Conservation (phyloP, 2,888 invertebrate genomes). For the Drosophila austrosaltans region DNA sequence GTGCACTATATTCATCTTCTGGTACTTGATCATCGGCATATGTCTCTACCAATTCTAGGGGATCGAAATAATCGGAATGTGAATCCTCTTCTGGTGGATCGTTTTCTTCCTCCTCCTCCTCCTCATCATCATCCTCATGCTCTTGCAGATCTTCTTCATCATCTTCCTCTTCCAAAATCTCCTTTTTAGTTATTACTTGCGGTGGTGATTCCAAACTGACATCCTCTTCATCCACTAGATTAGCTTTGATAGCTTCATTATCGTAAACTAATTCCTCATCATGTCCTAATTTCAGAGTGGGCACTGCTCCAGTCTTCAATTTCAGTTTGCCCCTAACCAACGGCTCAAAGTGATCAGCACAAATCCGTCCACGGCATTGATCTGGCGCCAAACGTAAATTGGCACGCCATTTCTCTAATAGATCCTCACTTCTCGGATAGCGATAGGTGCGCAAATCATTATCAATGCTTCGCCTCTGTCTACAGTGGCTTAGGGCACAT, state of each 20-base stretch:
- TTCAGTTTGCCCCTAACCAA: constrained; percentile 73
- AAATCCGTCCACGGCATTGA: constrained; percentile 71
- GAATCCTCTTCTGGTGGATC: constrained; percentile 25
- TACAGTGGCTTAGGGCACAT: constrained; percentile 74
- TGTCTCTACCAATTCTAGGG: constrained; percentile 65
- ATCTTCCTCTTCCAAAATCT: constrained; percentile 46
- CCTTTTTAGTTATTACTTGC: constrained; percentile 24
- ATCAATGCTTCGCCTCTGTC: constrained; percentile 62
- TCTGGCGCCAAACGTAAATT: constrained; percentile 68
- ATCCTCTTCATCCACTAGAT: constrained; percentile 35
- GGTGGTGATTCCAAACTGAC: constrained; percentile 16
- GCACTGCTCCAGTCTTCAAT: constrained; percentile 74
- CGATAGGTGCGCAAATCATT: constrained; percentile 75
- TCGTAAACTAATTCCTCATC: constrained; percentile 64
- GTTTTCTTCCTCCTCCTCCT: constrained; percentile 11
- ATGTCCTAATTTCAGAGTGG: constrained; percentile 76
- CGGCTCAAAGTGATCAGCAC: constrained; percentile 75
- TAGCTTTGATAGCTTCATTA: constrained; percentile 64
- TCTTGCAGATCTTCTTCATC: constrained; percentile 10
- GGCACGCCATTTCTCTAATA: constrained; percentile 75
- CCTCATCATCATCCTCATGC: constrained; percentile 13
- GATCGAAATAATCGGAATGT: constrained; percentile 59
- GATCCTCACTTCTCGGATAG: constrained; percentile 67
- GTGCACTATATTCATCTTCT: constrained; percentile 29
- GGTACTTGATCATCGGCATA: constrained; percentile 58